These are phyloP conservation scores for Steinernema hermaphroditum DNA, from an alignment of 2,888 invertebrate genomes.

Conservation along the genomic window DNA sequence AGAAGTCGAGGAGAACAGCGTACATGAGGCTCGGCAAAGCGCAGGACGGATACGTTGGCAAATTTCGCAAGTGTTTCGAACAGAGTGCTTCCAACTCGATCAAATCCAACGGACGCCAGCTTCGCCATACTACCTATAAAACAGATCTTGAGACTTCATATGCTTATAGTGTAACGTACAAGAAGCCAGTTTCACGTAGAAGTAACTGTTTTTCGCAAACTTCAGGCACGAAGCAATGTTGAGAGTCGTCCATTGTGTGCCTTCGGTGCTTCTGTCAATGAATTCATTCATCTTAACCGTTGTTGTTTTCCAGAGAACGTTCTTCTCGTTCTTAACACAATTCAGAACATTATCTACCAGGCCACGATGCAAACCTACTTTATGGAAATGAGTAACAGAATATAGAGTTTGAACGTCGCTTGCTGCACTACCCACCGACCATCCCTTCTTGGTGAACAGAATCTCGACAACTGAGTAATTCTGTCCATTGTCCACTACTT, in stretches of 20 bases:
- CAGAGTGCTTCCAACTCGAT: conserved; percentile 39
- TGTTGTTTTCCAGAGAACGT: conserved; percentile 30
- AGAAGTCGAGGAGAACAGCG: background rate
- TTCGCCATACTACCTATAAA: too few relatives aligned
- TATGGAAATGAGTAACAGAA: conserved; percentile 42
- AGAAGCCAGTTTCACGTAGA: conserved; percentile 36
- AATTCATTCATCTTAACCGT: conserved; percentile 35
- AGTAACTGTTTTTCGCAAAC: conserved; percentile 34
- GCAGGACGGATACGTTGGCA: conserved; percentile 40
- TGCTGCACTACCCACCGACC: background rate
- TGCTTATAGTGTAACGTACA: background rate
- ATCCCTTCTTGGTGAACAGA: conserved; percentile 24
- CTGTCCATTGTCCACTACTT: conserved; percentile 9
- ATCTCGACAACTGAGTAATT: conserved; percentile 36
- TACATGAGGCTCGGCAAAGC: conserved; percentile 39
- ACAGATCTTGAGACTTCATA: too few relatives aligned
- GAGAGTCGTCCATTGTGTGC: conserved; percentile 36
- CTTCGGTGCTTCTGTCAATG: conserved; percentile 34
- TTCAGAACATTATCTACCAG: background rate
- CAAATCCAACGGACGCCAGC: conserved; percentile 33
- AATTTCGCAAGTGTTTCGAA: conserved; percentile 36
- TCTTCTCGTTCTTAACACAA: conserved; percentile 34
- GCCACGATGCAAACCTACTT: conserved; percentile 24
- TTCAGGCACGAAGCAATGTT: conserved; percentile 37
- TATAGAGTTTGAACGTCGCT: conserved; percentile 20